These are phyloP conservation scores for Bucorvus abyssinicus DNA, from an alignment of 2,797 vertebrate genomes.

Conservation along the genomic window DNA sequence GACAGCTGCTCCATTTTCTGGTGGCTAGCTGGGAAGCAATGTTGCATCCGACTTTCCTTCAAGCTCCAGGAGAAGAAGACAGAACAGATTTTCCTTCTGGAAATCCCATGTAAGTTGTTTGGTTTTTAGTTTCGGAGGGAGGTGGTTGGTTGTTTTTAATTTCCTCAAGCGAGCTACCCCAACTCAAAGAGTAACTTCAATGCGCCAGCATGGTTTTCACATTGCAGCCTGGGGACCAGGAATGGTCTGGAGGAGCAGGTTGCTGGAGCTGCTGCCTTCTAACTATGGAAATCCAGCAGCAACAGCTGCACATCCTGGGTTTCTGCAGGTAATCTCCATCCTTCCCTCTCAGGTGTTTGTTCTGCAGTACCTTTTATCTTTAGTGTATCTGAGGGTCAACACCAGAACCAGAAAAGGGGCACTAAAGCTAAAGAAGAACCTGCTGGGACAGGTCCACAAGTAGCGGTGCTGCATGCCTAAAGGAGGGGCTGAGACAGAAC, in stretches of 20 bases:
- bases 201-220: background rate
- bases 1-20: background rate
- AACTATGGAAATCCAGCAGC: fast-evolving
- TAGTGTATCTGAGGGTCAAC: background rate
- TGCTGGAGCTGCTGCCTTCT: background rate
- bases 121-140: background rate
- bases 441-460: background rate
- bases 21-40: background rate
- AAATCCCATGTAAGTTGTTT: background rate
- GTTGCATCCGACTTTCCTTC: background rate
- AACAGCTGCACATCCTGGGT: fast-evolving
- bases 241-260: background rate
- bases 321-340: background rate
- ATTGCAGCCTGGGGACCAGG: fast-evolving
- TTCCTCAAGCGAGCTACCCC: background rate
- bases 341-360: background rate
- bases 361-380: background rate
- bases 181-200: background rate
- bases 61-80: background rate
- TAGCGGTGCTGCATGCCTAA: background rate
- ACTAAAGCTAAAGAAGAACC: background rate
- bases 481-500: background rate
- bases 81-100: background rate
- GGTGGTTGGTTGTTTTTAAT: background rate
- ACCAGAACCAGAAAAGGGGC: background rate